Evolutionary conservation across 2,888 invertebrate species (phyloP).

Genomic region (Balanococcus diminutus): DNA sequence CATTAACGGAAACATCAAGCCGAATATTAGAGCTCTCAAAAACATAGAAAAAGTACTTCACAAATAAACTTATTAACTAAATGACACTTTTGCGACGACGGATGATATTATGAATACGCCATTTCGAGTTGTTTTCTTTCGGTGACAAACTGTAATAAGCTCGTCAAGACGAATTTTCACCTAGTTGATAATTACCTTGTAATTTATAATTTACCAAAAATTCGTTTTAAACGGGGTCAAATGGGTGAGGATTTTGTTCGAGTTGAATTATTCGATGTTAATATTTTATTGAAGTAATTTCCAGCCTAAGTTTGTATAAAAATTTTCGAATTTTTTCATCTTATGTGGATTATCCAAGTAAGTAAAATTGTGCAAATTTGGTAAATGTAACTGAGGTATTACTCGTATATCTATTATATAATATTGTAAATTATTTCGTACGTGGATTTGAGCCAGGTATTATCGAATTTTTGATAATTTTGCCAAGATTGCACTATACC

Average conservation of each 20-base stretch:
- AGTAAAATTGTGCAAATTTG: not conserved
- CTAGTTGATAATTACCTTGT: slow-evolving; percentile 40
- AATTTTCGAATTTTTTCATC: too few relatives aligned
- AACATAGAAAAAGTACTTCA: slow-evolving; percentile 43
- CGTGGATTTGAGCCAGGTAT: not conserved
- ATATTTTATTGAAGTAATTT: not conserved
- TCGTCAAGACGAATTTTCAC: not conserved
- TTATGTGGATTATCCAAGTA: too few relatives aligned
- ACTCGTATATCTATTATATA: not conserved
- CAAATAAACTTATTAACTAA: slow-evolving; percentile 31
- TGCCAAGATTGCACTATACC: slow-evolving; percentile 31
- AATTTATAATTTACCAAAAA: slow-evolving; percentile 29
- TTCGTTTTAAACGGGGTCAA: not conserved
- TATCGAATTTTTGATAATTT: not conserved
- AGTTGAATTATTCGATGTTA: not conserved
- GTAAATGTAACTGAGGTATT: not conserved
- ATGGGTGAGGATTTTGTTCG: not conserved
- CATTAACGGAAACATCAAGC: slow-evolving; percentile 37
- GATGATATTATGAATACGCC: not conserved
- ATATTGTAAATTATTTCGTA: not conserved
- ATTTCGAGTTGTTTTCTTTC: not conserved
- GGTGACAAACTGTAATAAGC: slow-evolving; percentile 15
- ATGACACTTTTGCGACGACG: slow-evolving; percentile 37
- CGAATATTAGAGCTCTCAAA: slow-evolving; percentile 36
- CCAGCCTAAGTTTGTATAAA: too few relatives aligned